Conservation (phyloP, 1,140 invertebrate genomes). For the Daktulosphaira vitifoliae region DNA sequence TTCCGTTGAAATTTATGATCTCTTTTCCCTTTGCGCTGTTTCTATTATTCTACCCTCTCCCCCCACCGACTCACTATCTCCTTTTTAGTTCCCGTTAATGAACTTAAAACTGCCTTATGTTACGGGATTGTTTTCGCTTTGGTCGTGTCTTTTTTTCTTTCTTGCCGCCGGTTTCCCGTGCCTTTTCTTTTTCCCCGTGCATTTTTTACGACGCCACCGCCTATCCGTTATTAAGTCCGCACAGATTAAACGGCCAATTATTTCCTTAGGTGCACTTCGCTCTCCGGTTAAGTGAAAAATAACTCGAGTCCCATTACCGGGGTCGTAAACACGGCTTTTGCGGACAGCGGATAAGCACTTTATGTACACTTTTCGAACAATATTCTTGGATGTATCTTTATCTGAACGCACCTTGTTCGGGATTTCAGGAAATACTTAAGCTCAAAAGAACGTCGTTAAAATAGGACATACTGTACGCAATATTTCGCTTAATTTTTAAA, state of each 20-base stretch:
- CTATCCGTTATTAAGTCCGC: constrained; percentile 16
- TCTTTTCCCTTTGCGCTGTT: constrained; percentile 8
- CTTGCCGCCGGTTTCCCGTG: neutral
- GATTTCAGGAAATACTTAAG: no score
- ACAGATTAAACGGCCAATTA: constrained; percentile 33
- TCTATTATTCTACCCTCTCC: neutral
- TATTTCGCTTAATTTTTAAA: no score
- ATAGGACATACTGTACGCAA: no score
- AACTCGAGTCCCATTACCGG: constrained; percentile 26
- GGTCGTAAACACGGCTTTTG: constrained; percentile 33
- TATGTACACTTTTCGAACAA: no score
- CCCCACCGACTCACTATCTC: neutral
- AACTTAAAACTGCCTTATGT: constrained; percentile 26
- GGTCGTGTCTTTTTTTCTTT: neutral
- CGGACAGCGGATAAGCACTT: neutral
- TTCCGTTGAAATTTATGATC: constrained; percentile 28
- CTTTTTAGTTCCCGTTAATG: constrained; percentile 19
- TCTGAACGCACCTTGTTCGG: no score
- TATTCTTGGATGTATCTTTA: no score
- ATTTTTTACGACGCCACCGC: neutral
- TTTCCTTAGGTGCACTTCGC: constrained; percentile 8
- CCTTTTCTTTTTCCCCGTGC: neutral
- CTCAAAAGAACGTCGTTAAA: no score
- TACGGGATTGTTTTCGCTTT: constrained; percentile 18
- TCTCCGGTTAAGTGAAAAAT: constrained; percentile 25